Evolutionary conservation across 2,888 invertebrate species (phyloP).

Genomic region (Tachina fera): DNA sequence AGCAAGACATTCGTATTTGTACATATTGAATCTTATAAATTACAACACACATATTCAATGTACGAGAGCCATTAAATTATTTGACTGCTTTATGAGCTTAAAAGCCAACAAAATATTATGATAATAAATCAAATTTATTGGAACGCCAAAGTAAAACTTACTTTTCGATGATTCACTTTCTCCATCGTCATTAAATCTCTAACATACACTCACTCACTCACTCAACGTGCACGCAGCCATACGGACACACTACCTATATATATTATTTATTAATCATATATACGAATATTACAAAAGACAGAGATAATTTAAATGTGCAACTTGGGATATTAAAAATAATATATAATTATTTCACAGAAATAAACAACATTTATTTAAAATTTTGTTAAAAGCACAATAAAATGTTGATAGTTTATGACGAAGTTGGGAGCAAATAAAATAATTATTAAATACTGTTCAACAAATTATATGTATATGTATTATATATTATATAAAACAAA

Average conservation of each 20-base stretch:
- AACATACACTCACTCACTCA: neutral
- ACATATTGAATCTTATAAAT: neutral
- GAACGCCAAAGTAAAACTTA: neutral
- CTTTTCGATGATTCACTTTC: slow-evolving; percentile 53
- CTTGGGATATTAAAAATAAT: neutral
- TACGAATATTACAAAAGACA: neutral
- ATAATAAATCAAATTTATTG: slow-evolving; percentile 49
- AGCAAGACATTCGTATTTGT: neutral
- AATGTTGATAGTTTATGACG: neutral
- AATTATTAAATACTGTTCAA: slow-evolving; percentile 13
- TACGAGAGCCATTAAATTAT: neutral
- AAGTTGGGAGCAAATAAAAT: neutral
- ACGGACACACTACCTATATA: neutral
- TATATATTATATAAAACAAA: slow-evolving; percentile 15
- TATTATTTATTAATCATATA: neutral
- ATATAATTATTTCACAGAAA: neutral
- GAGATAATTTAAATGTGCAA: neutral
- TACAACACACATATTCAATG: too few relatives aligned
- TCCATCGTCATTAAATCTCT: slow-evolving; percentile 44
- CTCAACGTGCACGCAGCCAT: slow-evolving; percentile 18
- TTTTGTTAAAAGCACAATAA: neutral
- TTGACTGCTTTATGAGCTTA: slow-evolving; percentile 1
- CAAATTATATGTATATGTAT: too few relatives aligned
- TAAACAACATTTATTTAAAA: neutral
- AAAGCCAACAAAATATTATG: slow-evolving; percentile 14